Evolutionary conservation across 2,888 invertebrate genomes (phyloP), one percentile per base, ranked within the genome.

Genomic region (Hyposoter dolosus): DNA sequence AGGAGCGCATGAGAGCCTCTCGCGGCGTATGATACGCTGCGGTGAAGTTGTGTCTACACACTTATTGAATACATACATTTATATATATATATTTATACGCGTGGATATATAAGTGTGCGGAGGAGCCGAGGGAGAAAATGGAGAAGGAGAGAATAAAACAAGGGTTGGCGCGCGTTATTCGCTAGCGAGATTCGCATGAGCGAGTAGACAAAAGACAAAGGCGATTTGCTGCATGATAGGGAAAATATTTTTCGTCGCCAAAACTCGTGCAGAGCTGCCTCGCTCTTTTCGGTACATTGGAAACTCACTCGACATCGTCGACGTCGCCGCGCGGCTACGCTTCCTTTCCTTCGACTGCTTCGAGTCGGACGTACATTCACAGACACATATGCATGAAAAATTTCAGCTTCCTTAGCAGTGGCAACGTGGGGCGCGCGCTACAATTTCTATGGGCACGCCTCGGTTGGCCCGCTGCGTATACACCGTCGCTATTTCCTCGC

Each of bases 321-420:
- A 56, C 68, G 77, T 68, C 88, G 84, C 71, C 63, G 80, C 83
- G 68, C 50, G 80, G 80, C 86, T 82, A 88, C 86, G 78, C 86
- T 86, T 89, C 88, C 90, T 90, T 88, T 88, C 90, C 88, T 91
- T 74, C 90, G 32, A 28, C 69, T n/a, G n/a, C n/a, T 12, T 32
- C 5, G 17, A 60, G 15, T 4, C 15, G 15, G 63, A 47, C 66
- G 32, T 17, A 65, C 35, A 47, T 50, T 32, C 23, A 74, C 40
- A 43, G n/a, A 71, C 47, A 47, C 69, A 69, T 32, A 40, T 47
- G 28, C 28, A 69, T 53, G 60, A 60, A 19, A 66, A 40, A 60
- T 78, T 86, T 88, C 82, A 85, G 89, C 89, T 91, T 91, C 90
- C 92, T 90, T 40, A 12, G 12, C 12, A 35, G 32, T 17, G 56